Evolutionary conservation across 2,797 vertebrate species (phyloP), one percentile per base, ranked within the genome.

Genomic region (Crypturellus tataupa): DNA sequence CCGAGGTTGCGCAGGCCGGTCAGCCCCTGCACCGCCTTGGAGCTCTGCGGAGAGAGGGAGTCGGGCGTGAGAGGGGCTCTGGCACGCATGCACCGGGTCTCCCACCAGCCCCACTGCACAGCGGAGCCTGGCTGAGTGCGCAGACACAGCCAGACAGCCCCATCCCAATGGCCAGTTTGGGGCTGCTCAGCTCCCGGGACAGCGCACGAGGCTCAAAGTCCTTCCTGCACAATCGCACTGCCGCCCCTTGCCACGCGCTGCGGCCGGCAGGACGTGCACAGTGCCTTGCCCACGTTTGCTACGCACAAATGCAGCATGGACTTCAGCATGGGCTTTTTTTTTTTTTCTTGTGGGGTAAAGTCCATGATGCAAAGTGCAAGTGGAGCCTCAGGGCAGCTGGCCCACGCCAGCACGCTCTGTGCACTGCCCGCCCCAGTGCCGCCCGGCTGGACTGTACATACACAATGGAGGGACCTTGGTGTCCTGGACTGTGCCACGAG

Each of bases 1-100:
- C 99, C 99, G 27, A 99, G 98, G 97, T 99, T 99, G 94, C 99
- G 98, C 68, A 99, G 98, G 71, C 99, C 99, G 8, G 99, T 99
- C 95, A 99, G 98, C 76, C 99, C 99, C 94, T 99, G 98, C 95
- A 98, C 97, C 6, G 96, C 98, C 98, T 99, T 99, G 90, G 99
- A 99, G 96, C 98, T 99, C 99, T 99, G 98, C 69, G 97, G 97
- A 97, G 92, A 87, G 87, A 97, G 15, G n/a, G 35, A 63, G 37
- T 2, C 44, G 47, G 72, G 62, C 63, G 46, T 81, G 18, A 70
- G 59, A 40, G 5, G 55, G 87, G 9, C 72, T n/a, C 8, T 33
- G 12, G 68, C 17, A 7, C 55, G 55, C 55, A 11, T 25, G 49
- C 49, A 51, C 24, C 3, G 49, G 8, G 17, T 17, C 53, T 31